These are phyloP conservation scores for Gymnocephalus cernua DNA, from an alignment of 2,113 vertebrate genomes.

Conservation along the genomic window DNA sequence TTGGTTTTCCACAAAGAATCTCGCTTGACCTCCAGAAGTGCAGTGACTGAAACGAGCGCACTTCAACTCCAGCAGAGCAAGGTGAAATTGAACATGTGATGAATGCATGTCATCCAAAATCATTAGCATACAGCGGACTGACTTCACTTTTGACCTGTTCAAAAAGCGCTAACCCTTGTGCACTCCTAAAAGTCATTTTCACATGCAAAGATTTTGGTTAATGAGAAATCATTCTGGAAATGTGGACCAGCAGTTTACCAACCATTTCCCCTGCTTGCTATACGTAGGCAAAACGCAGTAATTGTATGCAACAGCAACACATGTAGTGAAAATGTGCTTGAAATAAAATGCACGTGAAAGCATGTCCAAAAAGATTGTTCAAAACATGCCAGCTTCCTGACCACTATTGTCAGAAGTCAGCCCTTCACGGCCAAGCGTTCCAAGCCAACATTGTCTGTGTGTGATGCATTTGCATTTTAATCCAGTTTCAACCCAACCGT, in stretches of 20 bases:
- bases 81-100: conserved; percentile 7
- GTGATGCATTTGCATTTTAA: conserved; percentile 55
- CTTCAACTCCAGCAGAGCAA: conserved; percentile 7
- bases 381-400: conserved; percentile 11
- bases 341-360: conserved; percentile 25
- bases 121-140: not conserved
- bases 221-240: not conserved
- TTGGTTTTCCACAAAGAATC: conserved; percentile 33
- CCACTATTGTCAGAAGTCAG: conserved; percentile 23
- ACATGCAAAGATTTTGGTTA: not conserved
- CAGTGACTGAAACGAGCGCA: conserved; percentile 11
- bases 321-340: conserved; percentile 10
- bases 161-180: not conserved
- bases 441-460: conserved; percentile 33
- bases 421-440: conserved; percentile 21
- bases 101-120: not conserved
- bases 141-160: not conserved
- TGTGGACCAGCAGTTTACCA: not conserved
- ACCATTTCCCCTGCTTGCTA: not conserved
- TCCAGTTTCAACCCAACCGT: conserved; percentile 25
- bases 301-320: not conserved
- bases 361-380: conserved; percentile 5
- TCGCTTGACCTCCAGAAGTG: conserved; percentile 56
- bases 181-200: not conserved
- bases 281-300: not conserved